Evolutionary conservation across 2,888 invertebrate species (phyloP), one percentile per base, ranked within the genome.

Genomic region (Tribolium freemani): DNA sequence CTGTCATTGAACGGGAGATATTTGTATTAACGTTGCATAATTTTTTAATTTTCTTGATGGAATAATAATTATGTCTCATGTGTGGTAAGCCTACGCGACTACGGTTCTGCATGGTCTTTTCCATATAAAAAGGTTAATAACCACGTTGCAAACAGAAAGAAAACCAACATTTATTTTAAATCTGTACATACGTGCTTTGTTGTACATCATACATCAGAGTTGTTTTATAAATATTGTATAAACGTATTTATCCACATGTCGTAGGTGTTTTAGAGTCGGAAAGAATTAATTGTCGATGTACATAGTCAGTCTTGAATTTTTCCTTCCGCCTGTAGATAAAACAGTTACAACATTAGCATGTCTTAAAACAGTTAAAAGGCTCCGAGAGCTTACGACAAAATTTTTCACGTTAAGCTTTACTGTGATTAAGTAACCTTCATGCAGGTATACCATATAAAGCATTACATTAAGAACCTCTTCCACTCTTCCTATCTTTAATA

Each of bases 361-460:
- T 8, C 31, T 31, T 31, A 31, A 31, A 31, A 31, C 1, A 31
- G 6, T 31, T 16, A 16, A 16, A 16, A 26, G 5, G 26, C 26
- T 26, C 26, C 26, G 26, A 26, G 26, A 26, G 26, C 26, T 26
- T 26, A 5, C 3, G 26, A 26, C 5, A 3, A 38, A 38, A 38
- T 38, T 38, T 38, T 38, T 38, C 38, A 38, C 8, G 5, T 38
- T 38, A n/a, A 38, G 38, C 38, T 38, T 38, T n/a, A 38, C 8
- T 38, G 26, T 26, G 48, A 61, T 21, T 61, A 61, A 61, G 21
- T 48, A 46, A 61, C 38, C 38, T 48, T 61, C 11, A 21, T 8
- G 50, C 10, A 60, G 45, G 16, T 38, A 16, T 16, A 6, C 60
- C 26, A 45, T 60, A 11, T 45, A 60, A 61, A 6, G 9, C 38